These are phyloP conservation scores for Oikopleura dioica DNA, from an alignment of 23 tunicate genomes.

Conservation along the genomic window DNA sequence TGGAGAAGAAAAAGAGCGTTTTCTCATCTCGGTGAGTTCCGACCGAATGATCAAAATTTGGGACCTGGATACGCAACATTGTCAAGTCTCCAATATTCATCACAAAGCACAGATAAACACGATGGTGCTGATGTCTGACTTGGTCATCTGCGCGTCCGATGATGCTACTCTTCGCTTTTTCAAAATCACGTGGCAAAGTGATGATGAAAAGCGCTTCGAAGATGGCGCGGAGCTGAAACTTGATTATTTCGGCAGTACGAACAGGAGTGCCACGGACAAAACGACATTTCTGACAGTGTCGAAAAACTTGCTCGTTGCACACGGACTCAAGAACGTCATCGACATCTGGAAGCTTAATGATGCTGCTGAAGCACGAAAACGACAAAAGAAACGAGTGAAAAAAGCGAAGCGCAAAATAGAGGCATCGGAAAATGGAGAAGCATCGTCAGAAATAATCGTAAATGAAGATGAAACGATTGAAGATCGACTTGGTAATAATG, in stretches of 20 bases:
- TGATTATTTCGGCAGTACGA: not conserved
- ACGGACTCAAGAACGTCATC: not conserved
- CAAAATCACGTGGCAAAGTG: not conserved
- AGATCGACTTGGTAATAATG: not conserved
- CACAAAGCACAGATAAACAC: not conserved
- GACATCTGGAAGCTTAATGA: not conserved
- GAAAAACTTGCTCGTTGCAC: not conserved
- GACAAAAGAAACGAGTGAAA: not conserved
- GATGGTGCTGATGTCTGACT: not conserved
- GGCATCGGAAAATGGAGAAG: not conserved
- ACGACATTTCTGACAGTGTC: not conserved
- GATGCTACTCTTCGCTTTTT: not conserved
- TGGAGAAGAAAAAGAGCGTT: not conserved
- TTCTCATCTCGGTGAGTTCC: not conserved
- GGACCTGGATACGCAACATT: slow-evolving; percentile 86
- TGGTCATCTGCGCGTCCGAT: not conserved
- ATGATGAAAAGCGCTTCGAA: not conserved
- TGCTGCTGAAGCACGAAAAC: not conserved
- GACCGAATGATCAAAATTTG: slow-evolving; percentile 41
- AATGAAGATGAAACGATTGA: not conserved
- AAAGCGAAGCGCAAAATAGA: not conserved
- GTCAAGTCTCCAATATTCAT: slow-evolving; percentile 13
- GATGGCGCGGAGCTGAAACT: not conserved
- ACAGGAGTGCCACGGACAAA: not conserved
- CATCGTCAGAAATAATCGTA: not conserved